Conservation (phyloP, 2,888 invertebrate species). For the Myathropa florea region DNA sequence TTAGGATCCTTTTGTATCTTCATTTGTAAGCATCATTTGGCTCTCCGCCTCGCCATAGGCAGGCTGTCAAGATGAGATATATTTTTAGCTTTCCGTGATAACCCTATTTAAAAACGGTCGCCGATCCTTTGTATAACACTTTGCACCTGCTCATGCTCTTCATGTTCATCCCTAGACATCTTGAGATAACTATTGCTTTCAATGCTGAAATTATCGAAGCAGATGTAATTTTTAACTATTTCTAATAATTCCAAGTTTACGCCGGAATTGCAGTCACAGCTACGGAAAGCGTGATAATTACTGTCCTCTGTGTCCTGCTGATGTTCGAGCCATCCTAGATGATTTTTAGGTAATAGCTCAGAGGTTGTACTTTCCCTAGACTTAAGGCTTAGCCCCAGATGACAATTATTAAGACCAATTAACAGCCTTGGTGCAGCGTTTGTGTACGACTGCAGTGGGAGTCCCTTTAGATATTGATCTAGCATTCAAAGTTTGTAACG, state of each 20-base stretch:
- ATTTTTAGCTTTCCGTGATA: too few species aligned
- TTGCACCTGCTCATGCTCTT: not conserved
- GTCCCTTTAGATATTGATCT: constrained; percentile 2
- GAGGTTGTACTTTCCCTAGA: not conserved
- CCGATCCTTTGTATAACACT: not conserved
- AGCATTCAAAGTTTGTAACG: not conserved
- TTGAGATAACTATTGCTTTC: not conserved
- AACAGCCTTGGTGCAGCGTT: constrained; percentile 47
- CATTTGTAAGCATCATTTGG: not conserved
- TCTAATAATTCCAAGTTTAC: constrained; percentile 23
- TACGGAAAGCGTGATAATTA: constrained; percentile 12
- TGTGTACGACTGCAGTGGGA: constrained; percentile 34
- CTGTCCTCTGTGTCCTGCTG: not conserved
- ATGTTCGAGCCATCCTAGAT: not conserved
- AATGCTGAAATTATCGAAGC: constrained; percentile 54
- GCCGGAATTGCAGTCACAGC: constrained; percentile 25
- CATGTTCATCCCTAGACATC: constrained; percentile 1
- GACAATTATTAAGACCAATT: constrained; percentile 52
- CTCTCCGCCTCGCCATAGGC: not conserved
- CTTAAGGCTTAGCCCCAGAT: constrained; percentile 24
- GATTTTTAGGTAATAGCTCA: constrained; percentile 46
- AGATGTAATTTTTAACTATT: constrained; percentile 40
- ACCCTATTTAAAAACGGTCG: not conserved
- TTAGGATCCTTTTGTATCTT: not conserved
- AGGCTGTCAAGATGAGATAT: too few species aligned